Conservation (phyloP, 1,140 invertebrate species). For the Drosophila miranda region DNA sequence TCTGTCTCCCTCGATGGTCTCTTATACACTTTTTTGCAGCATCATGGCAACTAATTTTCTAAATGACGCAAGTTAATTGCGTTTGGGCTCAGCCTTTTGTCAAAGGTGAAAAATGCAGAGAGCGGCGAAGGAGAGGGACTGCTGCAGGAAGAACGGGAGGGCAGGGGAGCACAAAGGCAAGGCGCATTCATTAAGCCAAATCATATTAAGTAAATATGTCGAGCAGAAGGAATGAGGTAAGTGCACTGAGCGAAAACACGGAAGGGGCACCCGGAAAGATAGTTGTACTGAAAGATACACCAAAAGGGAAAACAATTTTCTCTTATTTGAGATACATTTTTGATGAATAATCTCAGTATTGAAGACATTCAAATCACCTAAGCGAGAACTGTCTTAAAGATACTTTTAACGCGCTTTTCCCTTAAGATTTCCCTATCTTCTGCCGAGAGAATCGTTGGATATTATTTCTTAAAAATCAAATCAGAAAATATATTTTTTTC, state of each 20-base stretch:
- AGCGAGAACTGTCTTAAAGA: too few species aligned
- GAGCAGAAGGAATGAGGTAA: constrained; percentile 28
- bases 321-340: too few species aligned
- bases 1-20: not conserved
- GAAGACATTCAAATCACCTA: too few species aligned
- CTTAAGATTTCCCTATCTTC: too few species aligned
- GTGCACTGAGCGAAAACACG: constrained; percentile 4
- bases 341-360: too few species aligned
- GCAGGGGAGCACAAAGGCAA: constrained; percentile 38
- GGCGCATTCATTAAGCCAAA: constrained; percentile 71
- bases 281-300: too few species aligned
- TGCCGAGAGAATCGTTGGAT: too few species aligned
- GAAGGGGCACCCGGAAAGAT: too few species aligned
- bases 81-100: constrained; percentile 53
- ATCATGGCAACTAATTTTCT: constrained; percentile 78
- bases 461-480: not conserved
- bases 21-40: constrained; percentile 53
- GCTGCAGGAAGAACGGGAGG: constrained; percentile 5
- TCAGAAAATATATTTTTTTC: not conserved
- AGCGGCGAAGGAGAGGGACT: not conserved
- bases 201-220: constrained; percentile 69
- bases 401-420: too few species aligned
- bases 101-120: constrained; percentile 69
- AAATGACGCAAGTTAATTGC: constrained; percentile 78
- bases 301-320: too few species aligned